Percentiles rank a stretch among this genome's conserved stretches.
These are phyloP conservation scores for Trachymyrmex septentrionalis DNA, from an alignment of 1,140 invertebrate species.

Conservation along the genomic window DNA sequence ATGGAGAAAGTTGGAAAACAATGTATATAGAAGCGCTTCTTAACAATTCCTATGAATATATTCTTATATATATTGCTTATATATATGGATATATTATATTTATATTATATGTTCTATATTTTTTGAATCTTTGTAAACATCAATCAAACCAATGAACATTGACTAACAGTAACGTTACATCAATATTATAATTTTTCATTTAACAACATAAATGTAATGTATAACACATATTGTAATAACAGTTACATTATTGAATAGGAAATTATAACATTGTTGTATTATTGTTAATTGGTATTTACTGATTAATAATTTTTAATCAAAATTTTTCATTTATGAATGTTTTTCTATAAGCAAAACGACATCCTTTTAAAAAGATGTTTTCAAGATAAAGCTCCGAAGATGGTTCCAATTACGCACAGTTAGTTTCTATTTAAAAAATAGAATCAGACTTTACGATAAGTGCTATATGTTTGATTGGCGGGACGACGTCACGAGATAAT, in stretches of 20 bases:
- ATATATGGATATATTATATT: neutral
- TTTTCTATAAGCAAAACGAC: neutral
- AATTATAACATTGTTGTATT: too few species aligned
- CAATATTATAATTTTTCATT: too few species aligned
- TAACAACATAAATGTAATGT: too few species aligned
- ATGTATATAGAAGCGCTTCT: neutral
- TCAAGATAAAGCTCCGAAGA: neutral
- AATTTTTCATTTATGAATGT: neutral
- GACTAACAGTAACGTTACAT: too few species aligned
- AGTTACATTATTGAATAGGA: too few species aligned
- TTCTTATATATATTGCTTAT: neutral
- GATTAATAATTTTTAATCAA: neutral
- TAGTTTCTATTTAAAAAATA: neutral
- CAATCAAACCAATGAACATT: too few species aligned
- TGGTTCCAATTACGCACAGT: neutral
- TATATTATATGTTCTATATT: neutral
- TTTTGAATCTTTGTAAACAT: too few species aligned
- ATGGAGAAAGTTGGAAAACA: neutral
- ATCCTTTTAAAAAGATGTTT: too few species aligned
- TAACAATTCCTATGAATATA: neutral
- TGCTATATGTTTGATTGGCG: neutral
- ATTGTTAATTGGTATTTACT: too few species aligned
- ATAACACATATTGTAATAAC: too few species aligned
- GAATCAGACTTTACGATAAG: constrained; percentile 2
- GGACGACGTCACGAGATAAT: neutral